Evolutionary conservation across 2,113 vertebrate genomes (phyloP), one percentile per base, ranked within the genome.

Genomic region (Pampusana beccarii): DNA sequence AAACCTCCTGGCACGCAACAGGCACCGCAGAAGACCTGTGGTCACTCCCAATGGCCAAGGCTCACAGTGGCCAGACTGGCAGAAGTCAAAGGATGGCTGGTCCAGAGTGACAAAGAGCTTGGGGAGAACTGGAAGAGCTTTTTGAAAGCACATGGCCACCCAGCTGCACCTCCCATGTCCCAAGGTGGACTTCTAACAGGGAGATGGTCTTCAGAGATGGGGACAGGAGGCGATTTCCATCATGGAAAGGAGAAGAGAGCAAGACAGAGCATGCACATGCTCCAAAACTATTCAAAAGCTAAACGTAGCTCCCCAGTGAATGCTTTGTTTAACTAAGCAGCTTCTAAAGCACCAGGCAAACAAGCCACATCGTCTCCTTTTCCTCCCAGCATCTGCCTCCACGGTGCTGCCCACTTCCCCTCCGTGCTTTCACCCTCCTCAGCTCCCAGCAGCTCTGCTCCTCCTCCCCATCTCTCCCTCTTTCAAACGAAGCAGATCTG

Each of bases 201-300:
- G 14, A 19, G 11, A 74, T 0, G 2, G 20, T 70, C 51, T 54
- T 87, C 31, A 62, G 21, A 74, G 50, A 57, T 15, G 24, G 58
- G 54, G 38, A 75, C 62, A 69, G 62, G 33, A 90, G n/a, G 18
- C 31, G n/a, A 38, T 12, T 90, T 46, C 26, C 1, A 5, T 16
- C 42, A 53, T 10, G 82, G 48, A 56, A 89, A 57, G 48, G 11
- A 72, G 31, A 46, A n/a, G 11, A 85, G 31, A 44, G 26, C 23
- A 77, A 61, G 24, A 50, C 6, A 2, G 48, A 93, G 36, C 31
- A 72, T 58, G 66, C 80, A 70, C 56, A 23, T 3, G 18, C 46
- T 92, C 46, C 40, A 62, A 86, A 83, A 46, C n/a, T 89, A 84
- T 70, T 80, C 83, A 94, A 89, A 91, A 77, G 24, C 40, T 72